A percentile compares a stretch with the other conserved stretches of the same genome.
Conservation (phyloP, 2,113 vertebrate species). For the Camelus bactrianus region DNA sequence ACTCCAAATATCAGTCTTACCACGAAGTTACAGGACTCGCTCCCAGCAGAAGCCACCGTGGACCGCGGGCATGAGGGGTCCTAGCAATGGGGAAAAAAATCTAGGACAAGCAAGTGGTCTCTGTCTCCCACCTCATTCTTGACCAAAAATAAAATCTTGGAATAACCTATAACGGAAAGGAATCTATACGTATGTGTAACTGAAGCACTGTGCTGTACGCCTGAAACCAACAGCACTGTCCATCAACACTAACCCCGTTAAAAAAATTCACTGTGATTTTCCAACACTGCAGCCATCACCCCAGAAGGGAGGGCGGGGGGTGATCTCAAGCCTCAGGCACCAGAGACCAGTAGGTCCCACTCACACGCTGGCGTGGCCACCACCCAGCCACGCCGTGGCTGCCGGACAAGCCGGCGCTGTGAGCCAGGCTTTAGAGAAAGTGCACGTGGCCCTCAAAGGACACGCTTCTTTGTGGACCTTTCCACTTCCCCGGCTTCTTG, state of each 20-base stretch:
- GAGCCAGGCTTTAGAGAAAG: background rate
- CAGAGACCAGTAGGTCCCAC: background rate
- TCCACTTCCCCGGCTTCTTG: background rate
- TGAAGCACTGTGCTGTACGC: no score
- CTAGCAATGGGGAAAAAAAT: accelerated
- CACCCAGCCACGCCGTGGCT: background rate
- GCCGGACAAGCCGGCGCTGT: background rate
- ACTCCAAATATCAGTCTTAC: background rate
- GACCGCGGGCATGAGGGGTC: background rate
- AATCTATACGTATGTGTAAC: no score
- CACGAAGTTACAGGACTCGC: background rate
- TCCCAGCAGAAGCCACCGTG: background rate
- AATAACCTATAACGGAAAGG: no score
- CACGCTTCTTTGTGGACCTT: background rate
- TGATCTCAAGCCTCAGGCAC: background rate
- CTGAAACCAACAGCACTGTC: no score
- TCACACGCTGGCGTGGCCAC: accelerated
- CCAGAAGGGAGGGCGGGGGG: background rate
- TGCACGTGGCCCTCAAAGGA: accelerated
- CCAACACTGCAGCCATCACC: background rate
- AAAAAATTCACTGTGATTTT: background rate
- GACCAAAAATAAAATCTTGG: background rate
- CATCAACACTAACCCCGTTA: no score
- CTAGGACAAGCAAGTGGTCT: background rate
- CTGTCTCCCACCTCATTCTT: background rate